Base-by-base conservation (phyloP, 2,888 invertebrate genomes). In the Dasysyrphus albostriatus region DNA sequence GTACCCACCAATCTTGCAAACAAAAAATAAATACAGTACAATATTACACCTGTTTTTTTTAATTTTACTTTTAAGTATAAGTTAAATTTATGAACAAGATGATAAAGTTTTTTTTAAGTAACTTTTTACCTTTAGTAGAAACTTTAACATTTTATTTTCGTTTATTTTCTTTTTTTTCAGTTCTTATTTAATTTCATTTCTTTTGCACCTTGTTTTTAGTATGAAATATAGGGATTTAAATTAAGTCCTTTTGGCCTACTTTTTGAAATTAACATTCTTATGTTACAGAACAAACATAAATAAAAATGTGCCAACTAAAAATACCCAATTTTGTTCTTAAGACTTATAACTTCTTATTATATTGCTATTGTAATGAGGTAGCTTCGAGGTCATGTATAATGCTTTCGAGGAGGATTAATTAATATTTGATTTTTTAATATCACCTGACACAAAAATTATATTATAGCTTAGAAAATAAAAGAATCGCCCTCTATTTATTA, bases 1-100 rank as follows among this genome's bases (percentile, higher is more conserved):
- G 98, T 98, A 97, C 95, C 93, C 93, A 91, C 92, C 92, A 92
- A 75, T 69, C 78, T 83, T 87, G 83, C 54, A 83, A 88, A 75
- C 90, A 90, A 24, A 91, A 90, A 81, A 85, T 74, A 88, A 80
- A 88, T 73, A 89, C 89, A 78, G 65, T 85, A 85, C 84, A 84
- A 78, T 82, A 83, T 83, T 78, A 87, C 87, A 87, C 87, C 78
- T 74, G 65, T 63, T 82, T 82, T 58, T 72, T 32, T 69, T 74
- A n/a, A n/a, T 59, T 87, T 78, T 19, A 19, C 9, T 61, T 73
- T 82, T 56, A 34, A 44, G 42, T 81, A 59, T 73, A 61, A 51
- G 34, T 58, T 76, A 14, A 67, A 34, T 34, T 72, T 79, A 16
- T 79, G 24, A 58, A 69, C 69, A 54, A 58, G 61, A 78, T 69